phyloP scores from a whole-genome alignment of 2,113 vertebrate species.

The Notarius quadriscutis region DNA sequence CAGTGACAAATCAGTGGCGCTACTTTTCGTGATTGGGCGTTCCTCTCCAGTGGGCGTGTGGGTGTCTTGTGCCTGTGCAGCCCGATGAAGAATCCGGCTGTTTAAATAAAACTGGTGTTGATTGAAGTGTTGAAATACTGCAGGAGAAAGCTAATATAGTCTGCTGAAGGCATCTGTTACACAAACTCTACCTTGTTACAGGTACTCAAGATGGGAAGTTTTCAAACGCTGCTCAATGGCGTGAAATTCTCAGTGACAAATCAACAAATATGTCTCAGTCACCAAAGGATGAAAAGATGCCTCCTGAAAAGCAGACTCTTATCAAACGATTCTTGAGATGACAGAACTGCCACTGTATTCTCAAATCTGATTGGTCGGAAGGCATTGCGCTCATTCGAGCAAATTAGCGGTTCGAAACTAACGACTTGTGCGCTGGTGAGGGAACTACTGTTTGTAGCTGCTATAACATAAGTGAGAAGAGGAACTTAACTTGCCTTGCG shows the following conservation, averaged over 20 bases:
- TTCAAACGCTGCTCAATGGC: not conserved
- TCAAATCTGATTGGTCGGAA: not conserved
- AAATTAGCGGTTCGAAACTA: not conserved
- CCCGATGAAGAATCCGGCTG: constrained; percentile 28
- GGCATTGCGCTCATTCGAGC: not conserved
- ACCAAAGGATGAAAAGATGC: not conserved
- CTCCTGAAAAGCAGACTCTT: not conserved
- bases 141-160: constrained; percentile 20
- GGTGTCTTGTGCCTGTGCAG: constrained; percentile 30
- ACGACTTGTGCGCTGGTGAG: not conserved
- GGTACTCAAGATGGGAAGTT: constrained; percentile 17
- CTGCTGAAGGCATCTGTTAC: constrained; percentile 21
- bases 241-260: not conserved
- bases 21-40: constrained; percentile 35
- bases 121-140: constrained; percentile 37
- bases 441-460: not conserved
- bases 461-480: not conserved
- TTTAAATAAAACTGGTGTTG: constrained; percentile 32
- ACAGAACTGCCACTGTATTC: not conserved
- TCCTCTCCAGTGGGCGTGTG: constrained; percentile 31
- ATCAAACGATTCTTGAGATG: not conserved
- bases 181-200: constrained; percentile 26
- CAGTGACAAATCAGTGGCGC: constrained; percentile 45
- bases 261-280: not conserved
- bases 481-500: not conserved